A percentile compares a stretch with the other conserved stretches of the same genome.
These are phyloP conservation scores for Rhinatrema bivittatum DNA, from an alignment of 2,797 vertebrate genomes.

Conservation along the genomic window DNA sequence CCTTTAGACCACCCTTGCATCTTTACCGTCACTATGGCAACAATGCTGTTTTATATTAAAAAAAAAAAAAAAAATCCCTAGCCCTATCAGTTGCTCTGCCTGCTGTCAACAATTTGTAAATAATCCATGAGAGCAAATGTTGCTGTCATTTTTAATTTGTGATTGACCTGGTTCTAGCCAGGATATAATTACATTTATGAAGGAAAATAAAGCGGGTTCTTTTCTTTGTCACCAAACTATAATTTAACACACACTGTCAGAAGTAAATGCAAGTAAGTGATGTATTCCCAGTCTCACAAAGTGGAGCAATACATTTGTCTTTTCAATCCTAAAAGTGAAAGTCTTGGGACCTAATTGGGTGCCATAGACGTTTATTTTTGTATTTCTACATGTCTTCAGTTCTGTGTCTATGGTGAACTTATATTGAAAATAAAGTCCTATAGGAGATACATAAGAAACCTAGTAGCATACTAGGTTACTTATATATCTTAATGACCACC, in stretches of 20 bases:
- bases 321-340: not conserved
- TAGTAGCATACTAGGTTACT: no score
- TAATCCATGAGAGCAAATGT: slow-evolving; percentile 41
- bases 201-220: slow-evolving; percentile 42
- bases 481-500: no score
- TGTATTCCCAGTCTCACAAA: slow-evolving; percentile 9
- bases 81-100: slow-evolving; percentile 22
- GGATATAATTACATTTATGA: slow-evolving; percentile 44
- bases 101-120: slow-evolving; percentile 39
- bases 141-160: slow-evolving; percentile 46
- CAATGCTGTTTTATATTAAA: slow-evolving; percentile 20
- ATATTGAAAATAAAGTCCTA: no score
- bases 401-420: no score
- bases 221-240: slow-evolving; percentile 28
- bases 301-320: not conserved
- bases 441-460: no score
- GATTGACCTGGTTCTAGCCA: slow-evolving; percentile 35
- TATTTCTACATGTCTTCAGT: no score
- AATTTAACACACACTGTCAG: slow-evolving; percentile 25
- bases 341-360: no score
- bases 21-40: slow-evolving; percentile 39
- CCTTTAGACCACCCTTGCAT: slow-evolving; percentile 27
- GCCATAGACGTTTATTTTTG: no score
- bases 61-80: slow-evolving; percentile 29
- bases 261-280: slow-evolving; percentile 38